These are phyloP conservation scores for Rosalia funebris DNA, from an alignment of 2,888 invertebrate species.

Conservation along the genomic window DNA sequence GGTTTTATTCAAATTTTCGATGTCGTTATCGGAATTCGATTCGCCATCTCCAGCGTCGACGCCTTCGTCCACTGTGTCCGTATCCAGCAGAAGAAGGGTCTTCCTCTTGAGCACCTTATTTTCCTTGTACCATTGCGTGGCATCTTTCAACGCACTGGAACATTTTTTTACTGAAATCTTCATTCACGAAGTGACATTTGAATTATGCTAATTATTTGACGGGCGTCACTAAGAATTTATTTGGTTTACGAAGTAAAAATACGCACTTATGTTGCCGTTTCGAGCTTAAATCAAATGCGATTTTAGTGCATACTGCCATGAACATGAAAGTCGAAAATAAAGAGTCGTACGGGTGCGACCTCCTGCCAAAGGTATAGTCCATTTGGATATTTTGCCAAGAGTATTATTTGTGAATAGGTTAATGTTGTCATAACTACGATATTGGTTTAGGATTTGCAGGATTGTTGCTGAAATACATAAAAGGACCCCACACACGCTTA, in stretches of 20 bases:
- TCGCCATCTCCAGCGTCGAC: conserved; percentile 64
- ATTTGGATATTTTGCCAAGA: conserved; percentile 2
- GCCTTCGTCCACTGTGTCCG: conserved; percentile 68
- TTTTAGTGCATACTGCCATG: conserved; percentile 28
- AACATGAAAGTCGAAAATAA: conserved; percentile 25
- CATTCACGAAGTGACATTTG: neutral
- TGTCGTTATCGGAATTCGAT: conserved; percentile 69
- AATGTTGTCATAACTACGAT: too few relatives aligned
- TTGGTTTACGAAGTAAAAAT: neutral
- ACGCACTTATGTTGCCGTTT: conserved; percentile 8
- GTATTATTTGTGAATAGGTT: too few relatives aligned
- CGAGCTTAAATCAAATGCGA: conserved; percentile 20
- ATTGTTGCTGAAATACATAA: too few relatives aligned
- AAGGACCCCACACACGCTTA: too few relatives aligned
- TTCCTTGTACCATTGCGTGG: conserved; percentile 80
- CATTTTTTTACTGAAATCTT: conserved; percentile 7
- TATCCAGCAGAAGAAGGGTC: conserved; percentile 73
- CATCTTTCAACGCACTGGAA: conserved; percentile 74
- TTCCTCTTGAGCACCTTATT: conserved; percentile 77
- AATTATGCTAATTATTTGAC: too few relatives aligned
- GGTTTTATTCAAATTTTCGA: conserved; percentile 75
- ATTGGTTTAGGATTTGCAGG: too few relatives aligned
- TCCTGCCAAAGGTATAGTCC: conserved; percentile 13
- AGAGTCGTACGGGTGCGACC: conserved; percentile 26
- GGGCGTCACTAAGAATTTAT: neutral